A percentile compares a stretch with the other conserved stretches of the same genome.
phyloP scores from a whole-genome alignment of 2,797 vertebrate species.

The Thripadectes ignobilis region DNA sequence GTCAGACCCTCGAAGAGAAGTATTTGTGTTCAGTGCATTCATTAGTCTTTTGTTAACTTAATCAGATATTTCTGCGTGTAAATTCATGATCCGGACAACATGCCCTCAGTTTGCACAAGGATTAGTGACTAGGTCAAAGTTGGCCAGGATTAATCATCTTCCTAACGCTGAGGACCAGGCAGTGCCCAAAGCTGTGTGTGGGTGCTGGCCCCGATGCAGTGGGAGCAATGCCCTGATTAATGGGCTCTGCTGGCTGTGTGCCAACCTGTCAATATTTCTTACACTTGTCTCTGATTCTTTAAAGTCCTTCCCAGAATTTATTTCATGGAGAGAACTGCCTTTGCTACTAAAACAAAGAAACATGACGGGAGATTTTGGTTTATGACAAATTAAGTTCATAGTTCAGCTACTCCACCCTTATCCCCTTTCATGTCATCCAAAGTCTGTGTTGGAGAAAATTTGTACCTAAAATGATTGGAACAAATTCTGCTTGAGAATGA shows the following conservation, averaged over 20 bases:
- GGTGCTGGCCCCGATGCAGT: too few relatives aligned
- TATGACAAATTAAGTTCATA: not conserved
- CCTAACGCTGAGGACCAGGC: not conserved
- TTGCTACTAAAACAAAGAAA: not conserved
- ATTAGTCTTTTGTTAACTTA: not conserved
- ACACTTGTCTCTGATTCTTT: not conserved
- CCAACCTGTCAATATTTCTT: not conserved
- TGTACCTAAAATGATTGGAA: not conserved
- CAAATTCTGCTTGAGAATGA: not conserved
- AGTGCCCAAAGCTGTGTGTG: not conserved
- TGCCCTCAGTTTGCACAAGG: not conserved
- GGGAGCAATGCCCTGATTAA: not conserved
- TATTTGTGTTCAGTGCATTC: not conserved
- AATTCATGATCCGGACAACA: not conserved
- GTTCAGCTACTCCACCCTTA: not conserved
- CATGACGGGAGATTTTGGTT: not conserved
- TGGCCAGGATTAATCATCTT: not conserved
- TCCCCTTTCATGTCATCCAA: not conserved
- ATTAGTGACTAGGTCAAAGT: not conserved
- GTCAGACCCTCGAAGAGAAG: not conserved
- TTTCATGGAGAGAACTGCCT: not conserved
- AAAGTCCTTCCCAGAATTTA: not conserved
- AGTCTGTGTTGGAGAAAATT: not conserved
- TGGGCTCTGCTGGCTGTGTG: not conserved
- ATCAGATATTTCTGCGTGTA: not conserved